Conservation (phyloP, 1,140 invertebrate genomes). For the Drosophila novamexicana region DNA sequence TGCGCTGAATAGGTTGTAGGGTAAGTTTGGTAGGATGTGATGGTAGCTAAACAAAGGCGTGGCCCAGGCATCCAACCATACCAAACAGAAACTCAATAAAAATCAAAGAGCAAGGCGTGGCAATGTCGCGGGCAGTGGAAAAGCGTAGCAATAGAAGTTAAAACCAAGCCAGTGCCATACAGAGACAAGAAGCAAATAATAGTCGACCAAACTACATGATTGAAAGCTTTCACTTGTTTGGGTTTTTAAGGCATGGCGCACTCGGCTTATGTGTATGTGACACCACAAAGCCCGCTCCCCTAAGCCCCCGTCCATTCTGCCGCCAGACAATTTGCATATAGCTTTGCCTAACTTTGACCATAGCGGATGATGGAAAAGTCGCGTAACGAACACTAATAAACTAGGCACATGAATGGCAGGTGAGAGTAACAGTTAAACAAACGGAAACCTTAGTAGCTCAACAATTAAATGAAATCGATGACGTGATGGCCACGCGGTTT, state of each 20-base stretch:
- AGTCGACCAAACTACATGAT: slow-evolving; percentile 63
- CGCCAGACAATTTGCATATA: slow-evolving; percentile 61
- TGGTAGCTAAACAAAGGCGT: slow-evolving; percentile 42
- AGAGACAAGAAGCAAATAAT: not conserved
- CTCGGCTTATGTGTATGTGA: slow-evolving; percentile 18
- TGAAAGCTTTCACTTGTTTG: slow-evolving; percentile 78
- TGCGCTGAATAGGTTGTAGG: not conserved
- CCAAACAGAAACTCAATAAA: slow-evolving; percentile 73
- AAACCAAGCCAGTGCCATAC: slow-evolving; percentile 35
- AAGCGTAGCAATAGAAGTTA: slow-evolving; percentile 68
- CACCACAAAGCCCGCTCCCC: not conserved
- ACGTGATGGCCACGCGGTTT: not conserved
- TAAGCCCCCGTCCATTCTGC: not conserved
- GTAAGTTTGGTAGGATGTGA: not conserved
- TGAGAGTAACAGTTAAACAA: not conserved
- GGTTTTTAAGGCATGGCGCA: slow-evolving; percentile 67
- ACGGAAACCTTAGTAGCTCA: not conserved
- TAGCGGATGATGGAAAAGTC: slow-evolving; percentile 14
- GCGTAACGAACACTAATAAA: slow-evolving; percentile 44
- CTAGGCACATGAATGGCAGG: slow-evolving; percentile 16
- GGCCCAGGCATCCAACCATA: slow-evolving; percentile 27
- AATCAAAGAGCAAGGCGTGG: slow-evolving; percentile 78
- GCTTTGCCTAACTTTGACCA: slow-evolving; percentile 17
- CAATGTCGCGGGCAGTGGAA: slow-evolving; percentile 26
- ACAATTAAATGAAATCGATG: not conserved